Base-by-base conservation (phyloP, 2,888 invertebrate genomes). In the Dromius quadrimaculatus region DNA sequence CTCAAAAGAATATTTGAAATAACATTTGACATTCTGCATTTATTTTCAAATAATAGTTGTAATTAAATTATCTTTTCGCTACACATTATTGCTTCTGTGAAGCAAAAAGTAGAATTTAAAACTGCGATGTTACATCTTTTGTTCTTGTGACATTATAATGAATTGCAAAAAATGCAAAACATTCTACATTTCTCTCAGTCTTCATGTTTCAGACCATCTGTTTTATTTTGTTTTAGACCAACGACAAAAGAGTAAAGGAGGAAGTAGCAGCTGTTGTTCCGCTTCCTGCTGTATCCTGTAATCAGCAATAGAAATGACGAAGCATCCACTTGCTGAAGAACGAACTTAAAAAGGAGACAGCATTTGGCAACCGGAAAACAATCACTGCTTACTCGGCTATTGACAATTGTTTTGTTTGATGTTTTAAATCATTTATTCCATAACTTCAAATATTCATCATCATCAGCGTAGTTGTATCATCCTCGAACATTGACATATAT, bases 231-330 rank as follows among this genome's bases (percentile, higher is more conserved):
- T 88, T 90, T 78, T 88, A 95, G 95, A 95, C 91, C 94, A 95
- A 89, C 90, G 94, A 86, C 94, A 94, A 86, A 95, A 95, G 86
- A 94, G 94, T 87, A 95, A 95, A 91, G 94, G 94, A 76, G 94
- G 94, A 77, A 93, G 94, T 79, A 94, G 93, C 87, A 93, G 93
- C 90, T 95, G 95, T 89, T 95, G 95, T 88, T 93, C 94, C 79
- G 90, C 94, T 79, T 92, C 94, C 77, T 95, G 95, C 88, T 92
- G 93, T 88, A 94, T 95, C 89, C 90, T 95, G 91, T 95, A 95
- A 92, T 70, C 50, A 43, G 28, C 68, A 47, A 19, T 47, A 63
- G 63, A 66, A 66, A 66, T 57, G 54, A 41, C 50, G 57, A 36
- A 23, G 23, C 50, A 54, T 54, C 20, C 45, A 34, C 20, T 9